Base-by-base conservation (phyloP, 2,797 vertebrate species). In the Fistularia commersonii region DNA sequence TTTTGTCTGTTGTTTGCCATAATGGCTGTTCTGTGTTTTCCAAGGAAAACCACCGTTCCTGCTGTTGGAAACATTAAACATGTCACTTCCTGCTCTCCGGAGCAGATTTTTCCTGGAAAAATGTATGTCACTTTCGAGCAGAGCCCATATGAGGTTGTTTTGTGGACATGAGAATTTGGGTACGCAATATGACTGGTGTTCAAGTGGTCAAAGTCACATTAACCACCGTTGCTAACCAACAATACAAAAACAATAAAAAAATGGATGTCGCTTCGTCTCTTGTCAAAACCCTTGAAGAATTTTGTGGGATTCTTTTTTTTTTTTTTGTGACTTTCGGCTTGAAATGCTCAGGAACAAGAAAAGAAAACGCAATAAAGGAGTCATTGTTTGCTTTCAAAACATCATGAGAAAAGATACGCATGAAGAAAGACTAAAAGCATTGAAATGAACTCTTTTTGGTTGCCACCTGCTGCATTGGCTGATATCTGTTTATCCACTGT, bases 31-130 rank as follows among this genome's bases (percentile, higher is more conserved):
- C 41, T 61, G 64, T 71, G 69, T 77, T 36, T 68, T 62, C 53
- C 46, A 33, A 50, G 54, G 44, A 57, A 23, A 71, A 77, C 60
- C 70, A 6, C 62, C 45, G 32, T 63, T 56, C 46, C 57, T 68
- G 62, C 59, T 51, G 63, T 54, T 67, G 63, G 61, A 71, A 69
- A 76, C 61, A 67, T 65, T 54, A 59, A 66, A 58, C 32, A 13
- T 69, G 45, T 66, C 66, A 43, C 64, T 74, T 54, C 41, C 48
- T 49, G 61, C 35, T 62, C 54, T 51, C 47, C 45, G 41, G 37
- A 55, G 43, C 31, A 46, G 11, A 41, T 67, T 57, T 57, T 48
- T 62, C 49, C 46, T 57, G 72, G 48, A 59, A 57, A 64, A 38
- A 55, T 41, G 9, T 53, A 61, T 63, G 45, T 56, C 49, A 48